These are phyloP conservation scores for Geopemphigus sp. DNA, from an alignment of 1,140 invertebrate genomes.

Conservation along the genomic window DNA sequence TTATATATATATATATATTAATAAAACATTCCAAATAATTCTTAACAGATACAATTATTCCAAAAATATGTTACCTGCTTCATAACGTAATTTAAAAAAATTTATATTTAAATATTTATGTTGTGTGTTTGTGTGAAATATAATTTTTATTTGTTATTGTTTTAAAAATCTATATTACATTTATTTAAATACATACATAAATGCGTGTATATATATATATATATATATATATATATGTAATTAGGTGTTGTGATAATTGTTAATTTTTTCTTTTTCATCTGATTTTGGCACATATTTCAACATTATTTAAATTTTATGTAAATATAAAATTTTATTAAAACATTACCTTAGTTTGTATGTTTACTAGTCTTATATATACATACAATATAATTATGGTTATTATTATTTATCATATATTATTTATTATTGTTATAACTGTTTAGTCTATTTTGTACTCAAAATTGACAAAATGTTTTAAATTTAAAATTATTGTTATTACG, in stretches of 20 bases:
- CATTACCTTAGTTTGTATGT: constrained; percentile 1
- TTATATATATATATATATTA: constrained; percentile 8
- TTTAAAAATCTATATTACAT: constrained; percentile 17
- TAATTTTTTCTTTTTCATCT: constrained; percentile 5
- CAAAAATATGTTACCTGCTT: constrained; percentile 28
- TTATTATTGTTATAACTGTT: constrained; percentile 21
- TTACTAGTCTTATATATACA: constrained; percentile 34
- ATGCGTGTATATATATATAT: no score
- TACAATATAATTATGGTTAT: constrained; percentile 51
- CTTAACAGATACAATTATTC: constrained; percentile 25
- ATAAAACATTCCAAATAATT: constrained; percentile 42
- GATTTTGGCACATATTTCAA: neutral
- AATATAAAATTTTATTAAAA: constrained; percentile 12
- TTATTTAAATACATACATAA: constrained; percentile 21
- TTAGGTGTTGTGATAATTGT: constrained; percentile 45
- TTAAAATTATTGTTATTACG: constrained; percentile 11
- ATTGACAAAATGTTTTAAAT: neutral
- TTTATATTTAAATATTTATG: constrained; percentile 12
- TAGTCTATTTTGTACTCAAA: constrained; percentile 7
- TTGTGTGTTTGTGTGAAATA: neutral
- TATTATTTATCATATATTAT: constrained; percentile 50
- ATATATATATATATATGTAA: neutral
- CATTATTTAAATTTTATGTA: neutral
- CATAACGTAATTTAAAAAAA: neutral
- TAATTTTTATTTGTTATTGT: constrained; percentile 37